Conservation (phyloP, 2,797 vertebrate species). For the Syngnathus rostellatus region DNA sequence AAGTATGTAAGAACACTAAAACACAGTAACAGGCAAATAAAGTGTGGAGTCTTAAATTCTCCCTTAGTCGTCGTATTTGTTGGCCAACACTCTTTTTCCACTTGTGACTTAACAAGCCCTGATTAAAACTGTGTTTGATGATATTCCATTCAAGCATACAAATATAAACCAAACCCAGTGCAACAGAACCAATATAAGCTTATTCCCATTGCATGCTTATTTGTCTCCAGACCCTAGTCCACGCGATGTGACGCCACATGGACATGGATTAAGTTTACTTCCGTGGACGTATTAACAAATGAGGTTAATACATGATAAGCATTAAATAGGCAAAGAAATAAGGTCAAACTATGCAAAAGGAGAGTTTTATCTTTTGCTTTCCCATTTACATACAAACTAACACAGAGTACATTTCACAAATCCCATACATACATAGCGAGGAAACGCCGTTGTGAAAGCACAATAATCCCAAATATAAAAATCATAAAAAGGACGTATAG, state of each 20-base stretch:
- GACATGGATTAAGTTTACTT: constrained; percentile 47
- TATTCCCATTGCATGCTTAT: neutral
- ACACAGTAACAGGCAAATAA: too few species aligned
- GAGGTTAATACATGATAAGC: constrained; percentile 65
- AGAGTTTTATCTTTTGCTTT: neutral
- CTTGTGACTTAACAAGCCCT: neutral
- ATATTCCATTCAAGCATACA: neutral
- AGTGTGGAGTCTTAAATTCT: too few species aligned
- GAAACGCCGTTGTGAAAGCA: too few species aligned
- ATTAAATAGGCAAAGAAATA: constrained; percentile 33
- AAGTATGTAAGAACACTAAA: too few species aligned
- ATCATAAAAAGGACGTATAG: constrained; percentile 24
- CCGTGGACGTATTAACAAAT: constrained; percentile 43
- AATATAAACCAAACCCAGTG: constrained; percentile 9
- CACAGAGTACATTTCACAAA: neutral
- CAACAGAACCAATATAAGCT: neutral
- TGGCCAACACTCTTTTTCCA: neutral
- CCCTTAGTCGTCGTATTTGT: too few species aligned
- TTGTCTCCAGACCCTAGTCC: neutral
- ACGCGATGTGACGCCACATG: constrained; percentile 15
- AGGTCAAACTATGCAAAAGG: constrained; percentile 27
- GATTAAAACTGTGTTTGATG: neutral
- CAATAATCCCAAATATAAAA: constrained; percentile 14
- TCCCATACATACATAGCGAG: too few species aligned
- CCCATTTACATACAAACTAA: neutral